Evolutionary conservation across 2,797 vertebrate genomes (phyloP).

Genomic region (Rallus crepitans): DNA sequence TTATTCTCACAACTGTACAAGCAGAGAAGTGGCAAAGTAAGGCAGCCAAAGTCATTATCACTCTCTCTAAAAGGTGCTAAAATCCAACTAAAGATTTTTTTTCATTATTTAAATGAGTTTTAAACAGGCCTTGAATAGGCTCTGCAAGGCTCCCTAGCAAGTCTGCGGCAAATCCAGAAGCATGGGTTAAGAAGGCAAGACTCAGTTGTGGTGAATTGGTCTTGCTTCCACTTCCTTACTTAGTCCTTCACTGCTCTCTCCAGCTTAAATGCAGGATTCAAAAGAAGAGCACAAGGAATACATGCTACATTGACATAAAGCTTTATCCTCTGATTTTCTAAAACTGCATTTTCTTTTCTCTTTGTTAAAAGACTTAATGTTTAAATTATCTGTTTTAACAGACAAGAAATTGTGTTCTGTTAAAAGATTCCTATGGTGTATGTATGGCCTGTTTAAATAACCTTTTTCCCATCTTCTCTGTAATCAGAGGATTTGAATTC

Average conservation of each 20-base stretch:
- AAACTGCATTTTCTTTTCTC: slow-evolving; percentile 6
- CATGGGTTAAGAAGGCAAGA: background rate
- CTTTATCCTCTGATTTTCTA: slow-evolving; percentile 15
- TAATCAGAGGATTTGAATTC: slow-evolving; percentile 66
- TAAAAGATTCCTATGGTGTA: slow-evolving; percentile 3
- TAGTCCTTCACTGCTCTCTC: background rate
- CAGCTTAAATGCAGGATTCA: background rate
- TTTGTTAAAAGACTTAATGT: slow-evolving; percentile 18
- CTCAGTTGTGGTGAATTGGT: background rate
- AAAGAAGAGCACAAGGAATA: background rate
- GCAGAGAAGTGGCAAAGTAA: background rate
- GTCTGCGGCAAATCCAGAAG: background rate
- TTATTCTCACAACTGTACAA: background rate
- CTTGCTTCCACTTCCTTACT: background rate
- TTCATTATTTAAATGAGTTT: background rate
- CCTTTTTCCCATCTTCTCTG: slow-evolving; percentile 55
- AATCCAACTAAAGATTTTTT: background rate
- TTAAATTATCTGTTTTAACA: slow-evolving; percentile 43
- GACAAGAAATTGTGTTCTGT: slow-evolving; percentile 2
- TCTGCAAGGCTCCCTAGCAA: background rate
- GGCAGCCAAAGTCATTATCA: background rate
- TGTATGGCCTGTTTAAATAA: slow-evolving; percentile 62
- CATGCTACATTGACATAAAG: background rate
- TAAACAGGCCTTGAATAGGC: background rate
- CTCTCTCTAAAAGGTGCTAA: background rate